These are phyloP conservation scores for Pollenia labialis DNA, from an alignment of 2,888 invertebrate species.

Conservation along the genomic window DNA sequence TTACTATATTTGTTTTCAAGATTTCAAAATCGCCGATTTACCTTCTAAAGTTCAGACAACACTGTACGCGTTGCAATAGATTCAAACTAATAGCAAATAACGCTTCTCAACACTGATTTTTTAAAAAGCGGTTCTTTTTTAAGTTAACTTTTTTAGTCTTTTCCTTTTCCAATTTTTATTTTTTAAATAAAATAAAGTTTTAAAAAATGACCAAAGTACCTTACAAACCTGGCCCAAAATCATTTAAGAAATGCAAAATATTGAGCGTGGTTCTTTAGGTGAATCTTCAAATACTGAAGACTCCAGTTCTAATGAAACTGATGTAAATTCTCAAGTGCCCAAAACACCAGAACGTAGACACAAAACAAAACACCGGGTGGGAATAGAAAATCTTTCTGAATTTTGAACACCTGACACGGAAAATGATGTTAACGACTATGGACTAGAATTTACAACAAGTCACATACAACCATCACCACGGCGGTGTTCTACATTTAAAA, in stretches of 20 bases:
- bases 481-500: slow-evolving; percentile 73
- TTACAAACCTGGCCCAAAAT: slow-evolving; percentile 27
- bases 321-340: background rate
- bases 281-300: slow-evolving; percentile 3
- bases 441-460: slow-evolving; percentile 68
- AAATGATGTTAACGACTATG: slow-evolving; percentile 71
- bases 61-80: too few relatives aligned
- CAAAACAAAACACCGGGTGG: background rate
- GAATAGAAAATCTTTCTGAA: background rate
- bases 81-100: background rate
- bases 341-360: background rate
- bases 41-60: too few relatives aligned
- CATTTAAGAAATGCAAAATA: slow-evolving; percentile 32
- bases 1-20: too few relatives aligned
- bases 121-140: slow-evolving; percentile 8
- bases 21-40: too few relatives aligned
- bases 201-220: slow-evolving; percentile 9
- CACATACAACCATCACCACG: slow-evolving; percentile 46
- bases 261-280: slow-evolving; percentile 5
- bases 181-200: background rate
- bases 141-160: background rate
- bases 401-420: slow-evolving; percentile 69
- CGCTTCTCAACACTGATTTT: slow-evolving; percentile 34
- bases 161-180: background rate
- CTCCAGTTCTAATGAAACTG: background rate